Evolutionary conservation across 2,113 vertebrate genomes (phyloP).

Genomic region (Hemichromis elongatus): DNA sequence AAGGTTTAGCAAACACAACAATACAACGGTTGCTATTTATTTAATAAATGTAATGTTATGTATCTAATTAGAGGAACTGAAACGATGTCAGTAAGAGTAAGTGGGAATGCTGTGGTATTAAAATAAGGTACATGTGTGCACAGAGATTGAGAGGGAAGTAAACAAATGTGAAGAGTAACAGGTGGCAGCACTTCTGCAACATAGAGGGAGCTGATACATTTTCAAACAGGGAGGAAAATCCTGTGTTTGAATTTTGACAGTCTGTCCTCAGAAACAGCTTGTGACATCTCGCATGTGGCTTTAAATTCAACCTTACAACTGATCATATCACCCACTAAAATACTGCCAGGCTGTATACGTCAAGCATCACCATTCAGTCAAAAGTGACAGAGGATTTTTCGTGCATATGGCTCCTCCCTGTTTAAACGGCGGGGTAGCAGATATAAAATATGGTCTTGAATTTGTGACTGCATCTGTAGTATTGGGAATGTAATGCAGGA

Average conservation of each 20-base stretch:
- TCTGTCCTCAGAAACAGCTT: not conserved
- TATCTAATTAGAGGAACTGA: not conserved
- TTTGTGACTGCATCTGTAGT: not conserved
- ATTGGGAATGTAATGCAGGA: not conserved
- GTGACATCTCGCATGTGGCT: not conserved
- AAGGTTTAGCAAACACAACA: not conserved
- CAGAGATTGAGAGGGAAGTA: not conserved
- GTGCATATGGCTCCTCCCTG: accelerated
- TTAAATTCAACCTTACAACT: not conserved
- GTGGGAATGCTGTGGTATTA: not conserved
- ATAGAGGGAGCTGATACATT: not conserved
- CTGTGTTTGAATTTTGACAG: not conserved
- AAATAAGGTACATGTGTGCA: not conserved
- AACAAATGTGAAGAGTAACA: not conserved
- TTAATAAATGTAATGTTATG: not conserved
- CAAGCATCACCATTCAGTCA: not conserved
- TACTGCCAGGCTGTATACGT: not conserved
- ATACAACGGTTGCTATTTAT: not conserved
- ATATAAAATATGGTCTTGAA: not conserved
- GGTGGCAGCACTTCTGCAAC: not conserved
- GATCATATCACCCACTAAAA: not conserved
- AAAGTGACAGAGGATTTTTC: not conserved
- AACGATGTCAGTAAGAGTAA: not conserved
- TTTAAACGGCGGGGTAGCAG: not conserved
- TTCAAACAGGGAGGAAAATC: not conserved